phyloP scores from a whole-genome alignment of 1,140 invertebrate species.

The Drosophila sp. region DNA sequence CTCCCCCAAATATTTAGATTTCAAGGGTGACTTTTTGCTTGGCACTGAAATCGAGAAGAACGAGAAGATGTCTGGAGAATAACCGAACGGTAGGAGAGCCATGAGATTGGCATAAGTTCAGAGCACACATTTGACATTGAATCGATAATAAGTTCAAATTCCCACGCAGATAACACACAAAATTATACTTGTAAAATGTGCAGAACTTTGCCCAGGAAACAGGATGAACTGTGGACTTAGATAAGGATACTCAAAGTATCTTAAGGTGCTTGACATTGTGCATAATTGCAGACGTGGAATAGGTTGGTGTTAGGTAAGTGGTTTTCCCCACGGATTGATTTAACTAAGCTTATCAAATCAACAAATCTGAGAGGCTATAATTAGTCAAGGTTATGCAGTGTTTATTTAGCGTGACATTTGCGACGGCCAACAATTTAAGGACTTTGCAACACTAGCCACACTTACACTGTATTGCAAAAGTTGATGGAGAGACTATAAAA shows the following conservation, averaged over 20 bases:
- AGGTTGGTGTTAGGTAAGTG: neutral
- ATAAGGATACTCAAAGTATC: neutral
- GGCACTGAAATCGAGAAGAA: slow-evolving; percentile 26
- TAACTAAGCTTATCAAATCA: neutral
- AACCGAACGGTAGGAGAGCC: neutral
- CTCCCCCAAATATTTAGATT: slow-evolving; percentile 2
- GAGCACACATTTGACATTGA: slow-evolving; percentile 75
- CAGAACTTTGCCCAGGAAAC: slow-evolving; percentile 19
- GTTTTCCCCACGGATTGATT: neutral
- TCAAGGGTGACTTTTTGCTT: slow-evolving; percentile 48
- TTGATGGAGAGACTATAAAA: slow-evolving; percentile 45
- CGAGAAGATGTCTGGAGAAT: slow-evolving; percentile 7
- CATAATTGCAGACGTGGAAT: neutral
- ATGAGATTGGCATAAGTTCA: slow-evolving; percentile 46
- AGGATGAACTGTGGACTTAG: neutral
- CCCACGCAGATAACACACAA: slow-evolving; percentile 17
- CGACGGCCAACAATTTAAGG: neutral
- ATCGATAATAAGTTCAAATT: slow-evolving; percentile 77
- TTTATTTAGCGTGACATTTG: slow-evolving; percentile 5
- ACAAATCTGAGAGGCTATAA: slow-evolving; percentile 1
- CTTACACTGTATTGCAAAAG: neutral
- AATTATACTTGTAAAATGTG: slow-evolving; percentile 49
- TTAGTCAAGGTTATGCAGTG: slow-evolving; percentile 5
- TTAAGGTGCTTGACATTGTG: neutral
- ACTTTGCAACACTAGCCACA: neutral